These are phyloP conservation scores for Globodera rostochiensis DNA, from an alignment of 1,140 invertebrate genomes.

Conservation along the genomic window DNA sequence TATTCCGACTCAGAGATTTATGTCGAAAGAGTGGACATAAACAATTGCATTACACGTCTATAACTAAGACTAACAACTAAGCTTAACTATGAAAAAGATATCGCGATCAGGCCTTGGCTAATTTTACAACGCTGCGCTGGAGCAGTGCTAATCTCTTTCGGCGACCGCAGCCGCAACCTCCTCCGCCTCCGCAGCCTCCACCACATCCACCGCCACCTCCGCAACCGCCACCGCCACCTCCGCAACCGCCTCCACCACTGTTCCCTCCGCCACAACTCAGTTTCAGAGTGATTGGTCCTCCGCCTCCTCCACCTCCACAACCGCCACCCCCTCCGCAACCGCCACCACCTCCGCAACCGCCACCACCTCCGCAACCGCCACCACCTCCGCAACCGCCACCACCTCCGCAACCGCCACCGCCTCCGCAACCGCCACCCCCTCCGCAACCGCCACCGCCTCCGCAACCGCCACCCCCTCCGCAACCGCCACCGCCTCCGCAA, in stretches of 20 bases:
- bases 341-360: background rate
- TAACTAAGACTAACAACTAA: slow-evolving; percentile 1
- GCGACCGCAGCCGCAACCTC: slow-evolving; percentile 12
- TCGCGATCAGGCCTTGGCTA: slow-evolving; percentile 12
- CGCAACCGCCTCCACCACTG: background rate
- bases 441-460: background rate
- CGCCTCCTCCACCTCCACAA: slow-evolving; percentile 14
- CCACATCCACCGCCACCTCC: slow-evolving; percentile 1
- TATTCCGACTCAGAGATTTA: background rate
- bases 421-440: background rate
- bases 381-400: background rate
- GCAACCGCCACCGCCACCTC: slow-evolving; percentile 1
- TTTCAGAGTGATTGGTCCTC: background rate
- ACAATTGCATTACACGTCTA: slow-evolving; percentile 2
- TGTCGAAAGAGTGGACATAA: background rate
- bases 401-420: background rate
- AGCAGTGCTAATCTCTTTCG: slow-evolving; percentile 21
- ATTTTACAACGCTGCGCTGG: slow-evolving; percentile 17
- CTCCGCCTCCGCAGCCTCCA: background rate
- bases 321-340: slow-evolving; percentile 3
- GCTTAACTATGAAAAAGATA: background rate
- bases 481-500: background rate
- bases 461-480: background rate
- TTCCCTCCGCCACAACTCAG: slow-evolving; percentile 1
- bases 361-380: background rate